Evolutionary conservation across 2,888 invertebrate genomes (phyloP), one percentile per base, ranked within the genome.

Genomic region (Automeris io): DNA sequence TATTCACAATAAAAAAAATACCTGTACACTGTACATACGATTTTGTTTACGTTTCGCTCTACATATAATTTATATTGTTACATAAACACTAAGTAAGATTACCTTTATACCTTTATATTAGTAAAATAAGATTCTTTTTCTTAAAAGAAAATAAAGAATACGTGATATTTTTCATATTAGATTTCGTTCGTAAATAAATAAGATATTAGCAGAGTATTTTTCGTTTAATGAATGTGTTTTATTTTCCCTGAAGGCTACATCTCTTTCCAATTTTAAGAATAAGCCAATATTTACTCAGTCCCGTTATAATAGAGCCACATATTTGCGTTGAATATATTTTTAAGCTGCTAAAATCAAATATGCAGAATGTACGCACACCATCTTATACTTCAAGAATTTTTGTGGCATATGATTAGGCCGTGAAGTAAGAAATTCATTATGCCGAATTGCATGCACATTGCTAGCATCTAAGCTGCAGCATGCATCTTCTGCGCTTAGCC

Each of bases 111-210:
- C 9, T 26, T 12, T 7, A 12, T 13, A 26, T 3, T 26, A 12
- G 13, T 5, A 16, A n/a, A 16, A 29, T 2, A 12, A 29, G 16
- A n/a, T 29, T 29, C 6, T 26, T 26, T 7, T 16, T 4, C n/a
- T 16, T n/a, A 29, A 16, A 16, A 29, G 29, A 29, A 29, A 4
- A 16, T 3, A 16, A 8, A 3, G 29, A 16, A 29, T 16, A 29
- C 3, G 8, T 29, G 16, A 29, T 16, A 29, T 29, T 16, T 16
- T 16, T 8, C 16, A 29, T 8, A 5, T 8, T 29, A 32, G 33
- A 13, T 21, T 35, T 16, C 13, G 32, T 9, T 37, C 32, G 23
- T 16, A 34, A 22, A 36, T 26, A 11, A 18, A 21, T 26, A 34
- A 29, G 29, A 16, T 26, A 26, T 26, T 26, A 13, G 26, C 26